A percentile compares a stretch with the other conserved stretches of the same genome.
Evolutionary conservation across 2,888 invertebrate genomes (phyloP).

Genomic region (Iselma pallidipennis): DNA sequence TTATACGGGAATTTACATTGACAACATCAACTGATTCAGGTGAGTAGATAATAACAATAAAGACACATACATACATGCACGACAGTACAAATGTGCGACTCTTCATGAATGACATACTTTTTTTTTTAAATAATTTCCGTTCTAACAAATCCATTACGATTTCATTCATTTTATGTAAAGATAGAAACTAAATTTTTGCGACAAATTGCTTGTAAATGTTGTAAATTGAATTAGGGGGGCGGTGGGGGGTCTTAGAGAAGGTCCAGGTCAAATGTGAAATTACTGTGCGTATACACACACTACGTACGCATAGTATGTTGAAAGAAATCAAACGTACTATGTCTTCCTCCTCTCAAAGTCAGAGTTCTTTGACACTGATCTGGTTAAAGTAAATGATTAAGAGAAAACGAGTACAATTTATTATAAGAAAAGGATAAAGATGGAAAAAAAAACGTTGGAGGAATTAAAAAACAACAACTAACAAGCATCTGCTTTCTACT

Average conservation of each 20-base stretch:
- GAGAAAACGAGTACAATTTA: background rate
- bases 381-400: background rate
- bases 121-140: background rate
- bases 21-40: too few species aligned
- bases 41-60: background rate
- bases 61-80: background rate
- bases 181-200: background rate
- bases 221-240: too few species aligned
- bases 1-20: too few species aligned
- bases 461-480: background rate
- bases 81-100: background rate
- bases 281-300: background rate
- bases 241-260: too few species aligned
- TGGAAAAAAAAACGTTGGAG: background rate
- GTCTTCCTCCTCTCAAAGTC: too few species aligned
- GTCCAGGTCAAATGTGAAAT: background rate
- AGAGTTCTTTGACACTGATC: slow-evolving; percentile 2
- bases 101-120: background rate
- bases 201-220: background rate
- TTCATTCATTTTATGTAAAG: background rate
- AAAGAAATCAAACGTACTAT: too few species aligned
- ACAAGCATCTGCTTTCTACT: slow-evolving; percentile 1
- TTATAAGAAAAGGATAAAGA: background rate
- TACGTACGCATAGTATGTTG: too few species aligned
- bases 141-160: background rate